Percentiles rank a stretch among this genome's conserved stretches.
Evolutionary conservation across 2,797 vertebrate species (phyloP).

Genomic region (Notamacropus eugenii): DNA sequence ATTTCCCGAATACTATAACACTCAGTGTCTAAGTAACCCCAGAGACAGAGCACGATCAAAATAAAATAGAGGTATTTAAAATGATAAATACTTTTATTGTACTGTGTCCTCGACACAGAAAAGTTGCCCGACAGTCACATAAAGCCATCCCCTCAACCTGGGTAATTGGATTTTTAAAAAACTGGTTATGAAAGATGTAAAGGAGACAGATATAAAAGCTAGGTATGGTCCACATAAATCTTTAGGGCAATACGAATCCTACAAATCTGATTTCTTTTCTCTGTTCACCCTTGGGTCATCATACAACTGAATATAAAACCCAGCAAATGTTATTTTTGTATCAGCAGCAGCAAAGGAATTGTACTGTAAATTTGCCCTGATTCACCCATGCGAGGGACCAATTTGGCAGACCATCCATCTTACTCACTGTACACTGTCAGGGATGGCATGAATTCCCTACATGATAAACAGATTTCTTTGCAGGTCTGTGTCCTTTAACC

Average conservation of each 20-base stretch:
- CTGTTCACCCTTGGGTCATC: conserved; percentile 79
- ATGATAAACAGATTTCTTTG: conserved; percentile 89
- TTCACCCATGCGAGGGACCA: conserved; percentile 86
- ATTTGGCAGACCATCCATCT: conserved; percentile 89
- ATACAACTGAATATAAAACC: conserved; percentile 78
- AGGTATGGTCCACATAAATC: conserved; percentile 73
- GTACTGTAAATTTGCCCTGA: conserved; percentile 86
- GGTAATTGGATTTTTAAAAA: conserved; percentile 59
- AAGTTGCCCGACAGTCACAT: conserved; percentile 27
- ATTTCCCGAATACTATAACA: neutral
- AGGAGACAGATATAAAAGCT: conserved; percentile 57
- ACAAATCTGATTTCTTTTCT: conserved; percentile 81
- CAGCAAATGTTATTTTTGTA: conserved; percentile 85
- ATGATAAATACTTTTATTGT: neutral
- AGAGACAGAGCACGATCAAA: neutral
- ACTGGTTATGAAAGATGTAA: conserved; percentile 63
- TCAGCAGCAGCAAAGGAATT: conserved; percentile 80
- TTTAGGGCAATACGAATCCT: conserved; percentile 75
- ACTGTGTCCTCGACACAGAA: conserved; percentile 9
- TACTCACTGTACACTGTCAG: conserved; percentile 88
- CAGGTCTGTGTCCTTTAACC: conserved; percentile 89
- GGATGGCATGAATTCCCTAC: conserved; percentile 84
- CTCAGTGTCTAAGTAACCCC: neutral
- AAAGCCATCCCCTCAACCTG: conserved; percentile 47
- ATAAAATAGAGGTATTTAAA: conserved; percentile 17